Evolutionary conservation across 2,113 vertebrate species (phyloP).

Genomic region (Menidia beryllina): DNA sequence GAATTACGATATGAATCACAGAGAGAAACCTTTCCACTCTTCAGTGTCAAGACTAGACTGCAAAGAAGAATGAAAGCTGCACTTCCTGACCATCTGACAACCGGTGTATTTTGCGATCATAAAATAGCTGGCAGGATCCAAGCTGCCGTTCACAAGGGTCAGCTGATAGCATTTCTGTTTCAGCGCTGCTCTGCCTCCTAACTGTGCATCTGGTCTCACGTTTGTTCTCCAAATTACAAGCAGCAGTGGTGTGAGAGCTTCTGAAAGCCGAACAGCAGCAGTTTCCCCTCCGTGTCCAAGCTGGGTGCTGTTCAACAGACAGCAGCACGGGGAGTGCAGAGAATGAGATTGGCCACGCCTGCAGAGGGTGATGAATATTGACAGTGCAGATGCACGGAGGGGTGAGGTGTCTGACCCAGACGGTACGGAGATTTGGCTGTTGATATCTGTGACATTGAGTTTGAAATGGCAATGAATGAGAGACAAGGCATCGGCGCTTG

Average conservation of each 20-base stretch:
- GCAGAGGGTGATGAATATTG: constrained; percentile 46
- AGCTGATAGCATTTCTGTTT: neutral
- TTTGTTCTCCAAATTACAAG: neutral
- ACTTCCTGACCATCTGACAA: neutral
- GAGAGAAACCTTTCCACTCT: constrained; percentile 19
- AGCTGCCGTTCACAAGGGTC: constrained; percentile 8
- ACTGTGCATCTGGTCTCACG: constrained; percentile 18
- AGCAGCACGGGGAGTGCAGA: constrained; percentile 8
- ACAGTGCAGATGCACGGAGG: constrained; percentile 33
- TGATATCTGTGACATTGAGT: constrained; percentile 9
- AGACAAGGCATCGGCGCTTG: neutral
- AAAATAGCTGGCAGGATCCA: neutral
- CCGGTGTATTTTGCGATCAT: neutral
- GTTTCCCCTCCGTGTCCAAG: neutral
- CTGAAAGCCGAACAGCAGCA: neutral
- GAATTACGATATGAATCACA: constrained; percentile 32
- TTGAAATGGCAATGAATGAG: constrained; percentile 35
- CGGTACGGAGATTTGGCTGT: constrained; percentile 17
- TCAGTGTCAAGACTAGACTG: constrained; percentile 11
- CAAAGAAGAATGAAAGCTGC: constrained; percentile 30
- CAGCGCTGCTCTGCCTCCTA: neutral
- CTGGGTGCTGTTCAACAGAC: constrained; percentile 27
- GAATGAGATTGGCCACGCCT: constrained; percentile 45
- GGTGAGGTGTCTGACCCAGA: constrained; percentile 9
- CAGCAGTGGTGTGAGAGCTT: constrained; percentile 30